Conservation (phyloP, 2,113 vertebrate genomes). For the Epinephelus fuscoguttatus region DNA sequence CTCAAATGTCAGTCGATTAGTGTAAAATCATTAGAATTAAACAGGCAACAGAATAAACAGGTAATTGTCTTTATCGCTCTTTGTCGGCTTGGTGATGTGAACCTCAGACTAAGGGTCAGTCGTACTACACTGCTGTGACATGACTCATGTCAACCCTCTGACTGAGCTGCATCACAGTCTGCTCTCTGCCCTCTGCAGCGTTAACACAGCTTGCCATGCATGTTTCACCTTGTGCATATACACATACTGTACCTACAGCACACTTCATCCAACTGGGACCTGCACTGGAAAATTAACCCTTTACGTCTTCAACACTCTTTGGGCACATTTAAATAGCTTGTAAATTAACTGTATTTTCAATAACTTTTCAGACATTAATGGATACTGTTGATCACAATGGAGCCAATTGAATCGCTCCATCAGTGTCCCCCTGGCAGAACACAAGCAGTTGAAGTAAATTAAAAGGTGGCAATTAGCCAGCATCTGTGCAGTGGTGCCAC, state of each 20-base stretch:
- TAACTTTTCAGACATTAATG: slow-evolving; percentile 16
- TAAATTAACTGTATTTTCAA: slow-evolving; percentile 13
- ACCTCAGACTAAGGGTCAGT: background rate
- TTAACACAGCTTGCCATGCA: slow-evolving; percentile 17
- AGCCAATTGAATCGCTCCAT: background rate
- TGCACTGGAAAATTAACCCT: background rate
- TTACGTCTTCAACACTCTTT: background rate
- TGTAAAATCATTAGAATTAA: background rate
- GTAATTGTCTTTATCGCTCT: background rate
- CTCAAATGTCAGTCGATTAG: slow-evolving; percentile 44
- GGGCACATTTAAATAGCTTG: background rate
- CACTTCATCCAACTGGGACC: no score
- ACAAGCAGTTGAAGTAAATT: background rate
- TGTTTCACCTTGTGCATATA: slow-evolving; percentile 19
- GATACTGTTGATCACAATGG: background rate
- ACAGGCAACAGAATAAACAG: background rate
- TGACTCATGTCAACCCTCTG: background rate
- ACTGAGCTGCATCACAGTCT: slow-evolving; percentile 20
- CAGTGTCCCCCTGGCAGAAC: slow-evolving; percentile 17
- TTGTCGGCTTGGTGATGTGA: background rate
- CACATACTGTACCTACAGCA: background rate
- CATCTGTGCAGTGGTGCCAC: background rate
- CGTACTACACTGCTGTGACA: background rate
- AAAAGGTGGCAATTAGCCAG: slow-evolving; percentile 7
- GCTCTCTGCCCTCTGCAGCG: slow-evolving; percentile 20